phyloP scores from a whole-genome alignment of 2,888 invertebrate species.

The Rotaria macrura region DNA sequence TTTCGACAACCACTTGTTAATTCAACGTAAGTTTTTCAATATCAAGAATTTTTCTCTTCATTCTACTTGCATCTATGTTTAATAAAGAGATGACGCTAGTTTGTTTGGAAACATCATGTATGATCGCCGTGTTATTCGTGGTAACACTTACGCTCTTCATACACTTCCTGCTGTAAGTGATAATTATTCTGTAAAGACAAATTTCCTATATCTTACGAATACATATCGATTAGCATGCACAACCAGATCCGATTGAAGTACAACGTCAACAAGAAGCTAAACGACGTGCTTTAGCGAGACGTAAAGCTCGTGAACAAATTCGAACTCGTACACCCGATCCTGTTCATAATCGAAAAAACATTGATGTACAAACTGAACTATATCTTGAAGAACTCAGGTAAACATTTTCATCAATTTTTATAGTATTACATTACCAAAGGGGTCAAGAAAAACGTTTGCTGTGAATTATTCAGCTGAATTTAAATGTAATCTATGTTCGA shows the following conservation, averaged over 20 bases:
- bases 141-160: slow-evolving; percentile 63
- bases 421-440: not conserved
- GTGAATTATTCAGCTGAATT: too few species aligned
- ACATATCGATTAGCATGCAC: slow-evolving; percentile 52
- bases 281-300: slow-evolving; percentile 64
- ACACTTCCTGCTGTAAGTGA: slow-evolving; percentile 47
- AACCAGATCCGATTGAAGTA: slow-evolving; percentile 52
- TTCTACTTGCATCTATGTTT: not conserved
- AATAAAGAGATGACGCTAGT: slow-evolving; percentile 19
- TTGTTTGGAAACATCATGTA: slow-evolving; percentile 73
- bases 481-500: too few species aligned
- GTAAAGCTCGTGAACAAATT: slow-evolving; percentile 59
- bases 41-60: not conserved
- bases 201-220: not conserved
- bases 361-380: slow-evolving; percentile 75
- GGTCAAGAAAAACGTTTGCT: too few species aligned
- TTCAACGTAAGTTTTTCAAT: not conserved
- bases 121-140: slow-evolving; percentile 72
- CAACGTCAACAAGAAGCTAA: slow-evolving; percentile 58
- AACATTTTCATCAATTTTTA: not conserved
- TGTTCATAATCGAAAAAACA: slow-evolving; percentile 71
- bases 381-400: slow-evolving; percentile 68
- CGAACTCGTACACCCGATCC: slow-evolving; percentile 65
- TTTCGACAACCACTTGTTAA: not conserved
- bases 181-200: not conserved